Evolutionary conservation across 53 echinoderm and acorn worm genomes (phyloP).

Genomic region (Paelopatides confundens): DNA sequence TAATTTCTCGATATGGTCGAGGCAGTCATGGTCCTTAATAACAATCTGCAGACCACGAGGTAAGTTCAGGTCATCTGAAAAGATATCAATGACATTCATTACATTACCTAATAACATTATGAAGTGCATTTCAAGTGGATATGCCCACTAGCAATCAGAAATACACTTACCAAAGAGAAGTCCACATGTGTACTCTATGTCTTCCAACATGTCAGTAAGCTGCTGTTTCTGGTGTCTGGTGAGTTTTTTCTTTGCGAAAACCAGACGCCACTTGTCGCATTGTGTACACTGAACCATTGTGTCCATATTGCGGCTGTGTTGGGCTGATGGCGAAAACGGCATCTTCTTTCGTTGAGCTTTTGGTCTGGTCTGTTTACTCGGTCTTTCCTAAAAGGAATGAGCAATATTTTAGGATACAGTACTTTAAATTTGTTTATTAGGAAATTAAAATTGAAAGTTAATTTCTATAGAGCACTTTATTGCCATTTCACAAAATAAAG

Average conservation of each 20-base stretch:
- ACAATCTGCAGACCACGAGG: constrained; percentile 9
- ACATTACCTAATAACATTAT: no score
- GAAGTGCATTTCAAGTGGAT: no score
- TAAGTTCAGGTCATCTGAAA: constrained; percentile 27
- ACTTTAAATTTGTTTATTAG: no score
- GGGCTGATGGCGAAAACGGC: background rate
- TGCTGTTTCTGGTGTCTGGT: background rate
- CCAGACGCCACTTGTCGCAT: constrained; percentile 12
- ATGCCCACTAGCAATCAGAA: no score
- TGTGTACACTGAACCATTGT: background rate
- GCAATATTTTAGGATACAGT: no score
- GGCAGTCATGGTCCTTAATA: constrained; percentile 38
- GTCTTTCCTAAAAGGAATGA: no score
- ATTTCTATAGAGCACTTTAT: no score
- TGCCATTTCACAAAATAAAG: no score
- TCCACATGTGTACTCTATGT: constrained; percentile 21
- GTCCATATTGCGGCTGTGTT: background rate
- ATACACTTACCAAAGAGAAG: constrained; percentile 25
- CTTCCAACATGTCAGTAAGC: background rate
- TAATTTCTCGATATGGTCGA: constrained; percentile 20
- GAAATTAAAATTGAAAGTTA: no score
- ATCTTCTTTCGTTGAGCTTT: background rate
- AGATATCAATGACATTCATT: no score
- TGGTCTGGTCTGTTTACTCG: background rate
- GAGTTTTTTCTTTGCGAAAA: constrained; percentile 18